Evolutionary conservation across 2,113 vertebrate species (phyloP), one percentile per base, ranked within the genome.

Genomic region (Reinhardtius hippoglossoides): DNA sequence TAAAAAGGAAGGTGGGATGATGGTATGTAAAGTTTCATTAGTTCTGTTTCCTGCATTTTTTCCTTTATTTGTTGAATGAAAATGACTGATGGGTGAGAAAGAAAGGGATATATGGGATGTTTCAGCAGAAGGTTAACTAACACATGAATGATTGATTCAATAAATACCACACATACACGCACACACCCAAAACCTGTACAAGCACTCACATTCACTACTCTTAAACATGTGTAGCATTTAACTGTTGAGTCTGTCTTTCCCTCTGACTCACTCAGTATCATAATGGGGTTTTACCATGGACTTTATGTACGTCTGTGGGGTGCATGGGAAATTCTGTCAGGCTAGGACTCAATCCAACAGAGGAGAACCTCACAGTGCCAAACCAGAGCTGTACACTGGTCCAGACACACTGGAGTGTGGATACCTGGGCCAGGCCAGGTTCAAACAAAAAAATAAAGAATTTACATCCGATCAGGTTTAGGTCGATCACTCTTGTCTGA

Each of bases 31-130:
- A 20, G 48, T 46, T 14, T 46, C 46, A 70, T 65, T 55, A 73
- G 1, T 61, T 64, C 31, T 54, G 5, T 64, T 56, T 61, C 18
- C 46, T 50, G 46, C 6, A 24, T 12, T 58, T 46, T 60, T 31
- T 50, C 1, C 18, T 48, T 1, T 3, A 0, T 44, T 71, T 84
- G 46, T 76, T 70, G 73, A 14, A 78, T 69, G 82, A 74, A 76
- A 80, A 84, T 82, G 55, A 26, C 6, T 50, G 66, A 74, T 72
- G 65, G 55, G 78, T 80, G 65, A 81, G 48, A 81, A 86, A 1
- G 76, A 59, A 71, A 68, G 66, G 55, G 16, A 80, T 16, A 69
- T 27, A 60, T 59, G 67, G 50, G 69, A 48, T 80, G 72, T 37
- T 31, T 63, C 55, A 65, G 44, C 23, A 61, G 73, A 85, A 55